Conservation (phyloP, 2,797 vertebrate genomes). For the Peromyscus aztecus region DNA sequence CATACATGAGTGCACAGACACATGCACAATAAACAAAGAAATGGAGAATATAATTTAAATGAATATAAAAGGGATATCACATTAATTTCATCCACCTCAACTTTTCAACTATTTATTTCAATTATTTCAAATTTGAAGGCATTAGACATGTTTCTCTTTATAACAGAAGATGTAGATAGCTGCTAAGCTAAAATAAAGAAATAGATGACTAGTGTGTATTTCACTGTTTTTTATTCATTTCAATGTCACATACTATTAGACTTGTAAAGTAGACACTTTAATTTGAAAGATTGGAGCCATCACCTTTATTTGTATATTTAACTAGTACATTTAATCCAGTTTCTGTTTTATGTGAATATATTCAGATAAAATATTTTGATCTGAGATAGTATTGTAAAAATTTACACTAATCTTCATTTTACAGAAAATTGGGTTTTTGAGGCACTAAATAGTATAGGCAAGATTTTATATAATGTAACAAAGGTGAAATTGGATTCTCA, state of each 20-base stretch:
- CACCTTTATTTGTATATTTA: not conserved
- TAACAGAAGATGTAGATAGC: not conserved
- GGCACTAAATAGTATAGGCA: not conserved
- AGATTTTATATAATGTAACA: not conserved
- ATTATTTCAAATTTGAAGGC: constrained; percentile 10
- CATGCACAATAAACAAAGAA: not conserved
- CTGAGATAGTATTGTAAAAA: not conserved
- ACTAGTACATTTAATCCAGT: not conserved
- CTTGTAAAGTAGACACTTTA: constrained; percentile 30
- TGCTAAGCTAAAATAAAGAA: not conserved
- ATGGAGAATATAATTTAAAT: not conserved
- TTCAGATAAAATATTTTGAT: not conserved
- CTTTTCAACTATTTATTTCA: not conserved
- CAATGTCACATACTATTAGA: not conserved
- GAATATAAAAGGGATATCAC: not conserved
- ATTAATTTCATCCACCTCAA: not conserved
- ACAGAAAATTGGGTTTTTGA: constrained; percentile 34
- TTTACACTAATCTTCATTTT: constrained; percentile 31
- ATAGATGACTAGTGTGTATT: not conserved
- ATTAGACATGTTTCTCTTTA: not conserved
- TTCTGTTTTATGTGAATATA: not conserved
- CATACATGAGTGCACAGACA: not conserved
- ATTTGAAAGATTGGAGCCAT: not conserved
- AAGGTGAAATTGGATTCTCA: not conserved
- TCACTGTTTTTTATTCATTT: constrained; percentile 32